Conservation (phyloP, 2,888 invertebrate species). For the Ramazzottius varieornatus region DNA sequence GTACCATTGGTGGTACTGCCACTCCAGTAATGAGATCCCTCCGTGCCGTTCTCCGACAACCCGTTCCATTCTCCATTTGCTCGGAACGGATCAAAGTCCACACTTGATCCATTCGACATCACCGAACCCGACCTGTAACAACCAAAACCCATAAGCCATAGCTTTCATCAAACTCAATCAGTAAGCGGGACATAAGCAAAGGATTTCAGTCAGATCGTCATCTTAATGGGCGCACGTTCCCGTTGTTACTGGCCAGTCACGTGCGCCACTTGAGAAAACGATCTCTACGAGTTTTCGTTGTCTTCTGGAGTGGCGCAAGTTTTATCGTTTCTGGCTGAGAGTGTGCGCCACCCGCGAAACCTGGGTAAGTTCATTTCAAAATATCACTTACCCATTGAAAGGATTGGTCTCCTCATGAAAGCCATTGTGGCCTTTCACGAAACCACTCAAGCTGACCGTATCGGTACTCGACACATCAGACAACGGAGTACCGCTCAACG, state of each 20-base stretch:
- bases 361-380: not conserved
- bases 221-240: too few relatives aligned
- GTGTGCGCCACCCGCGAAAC: not conserved
- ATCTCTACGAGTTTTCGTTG: too few relatives aligned
- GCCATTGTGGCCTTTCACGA: not conserved
- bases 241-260: too few relatives aligned
- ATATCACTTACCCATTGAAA: not conserved
- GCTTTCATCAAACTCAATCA: too few relatives aligned
- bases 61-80: not conserved
- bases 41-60: not conserved
- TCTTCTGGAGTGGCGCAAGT: too few relatives aligned
- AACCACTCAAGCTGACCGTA: not conserved
- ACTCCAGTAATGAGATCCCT: not conserved
- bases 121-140: not conserved
- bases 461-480: not conserved
- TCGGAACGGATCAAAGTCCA: not conserved
- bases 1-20: not conserved
- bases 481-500: not conserved
- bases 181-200: too few relatives aligned
- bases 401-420: not conserved
- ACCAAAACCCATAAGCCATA: too few relatives aligned
- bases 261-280: too few relatives aligned
- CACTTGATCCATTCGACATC: not conserved
- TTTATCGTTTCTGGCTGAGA: not conserved
- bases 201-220: too few relatives aligned